Base-by-base conservation (phyloP, 2,888 invertebrate species). In the Glaucopsyche alexis region DNA sequence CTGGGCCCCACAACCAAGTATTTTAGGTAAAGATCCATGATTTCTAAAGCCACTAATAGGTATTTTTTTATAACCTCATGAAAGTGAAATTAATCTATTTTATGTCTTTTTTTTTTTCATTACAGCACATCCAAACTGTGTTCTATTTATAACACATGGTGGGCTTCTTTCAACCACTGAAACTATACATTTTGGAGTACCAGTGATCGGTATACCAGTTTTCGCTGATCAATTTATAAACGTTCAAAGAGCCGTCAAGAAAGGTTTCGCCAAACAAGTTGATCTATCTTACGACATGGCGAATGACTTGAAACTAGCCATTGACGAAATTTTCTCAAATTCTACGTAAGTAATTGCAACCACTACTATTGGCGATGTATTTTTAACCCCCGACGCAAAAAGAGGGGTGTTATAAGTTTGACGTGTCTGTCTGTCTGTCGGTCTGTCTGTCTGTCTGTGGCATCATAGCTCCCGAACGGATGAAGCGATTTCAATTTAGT, bases 1-100 rank as follows among this genome's bases (percentile, higher is more conserved):
- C 13, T 94, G 93, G 89, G 84, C 88, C 11, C 90, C 91, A 2
- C 91, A 92, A 75, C 81, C 79, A 29, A 84, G 85, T 71, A 83
- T 89, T 66, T 77, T 88, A 52, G 76, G 79, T 79, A 73, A 52
- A 13, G 7, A 49, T 7, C n/a, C n/a, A 42, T 65, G 7, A 0
- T 42, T n/a, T 66, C 8, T n/a, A 7, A 38, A 14, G 1, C n/a
- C n/a, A 2, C 38, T 3, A 14, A 14, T 14, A 14, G 9, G 14
- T 29, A 5, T 9, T 1, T 40, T 65, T 65, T 14, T 7, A 2
- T 13, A 38, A n/a, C 38, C 38, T 11, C 13, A 29, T 13, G 7
- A 64, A 64, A 38, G 38, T 60, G 13, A 52, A 66, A n/a, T n/a
- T n/a, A 69, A 40, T 52, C 8, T 9, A 47, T 13, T 50, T 13